A percentile compares a stretch with the other conserved stretches of the same genome.
phyloP scores from a whole-genome alignment of 2,888 invertebrate genomes.

The Electrophaes corylata region DNA sequence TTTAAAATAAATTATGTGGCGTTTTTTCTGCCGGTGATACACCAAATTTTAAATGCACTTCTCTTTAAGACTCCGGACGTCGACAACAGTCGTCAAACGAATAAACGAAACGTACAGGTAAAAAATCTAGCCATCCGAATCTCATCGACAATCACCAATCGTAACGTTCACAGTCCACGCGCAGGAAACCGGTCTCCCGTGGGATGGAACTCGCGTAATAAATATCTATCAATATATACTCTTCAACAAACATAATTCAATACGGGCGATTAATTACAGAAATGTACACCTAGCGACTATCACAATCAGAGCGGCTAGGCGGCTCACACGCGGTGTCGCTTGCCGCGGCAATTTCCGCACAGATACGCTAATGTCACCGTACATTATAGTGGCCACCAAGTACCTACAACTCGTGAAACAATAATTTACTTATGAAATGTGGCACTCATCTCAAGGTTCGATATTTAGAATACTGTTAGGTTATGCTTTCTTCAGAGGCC shows the following conservation, averaged over 20 bases:
- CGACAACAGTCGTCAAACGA: slow-evolving; percentile 63
- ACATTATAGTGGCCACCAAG: no score
- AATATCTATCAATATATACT: slow-evolving; percentile 77
- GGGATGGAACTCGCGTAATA: slow-evolving; percentile 54
- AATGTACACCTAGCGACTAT: slow-evolving; percentile 51
- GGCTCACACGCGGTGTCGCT: neutral
- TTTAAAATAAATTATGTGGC: slow-evolving; percentile 51
- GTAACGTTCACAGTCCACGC: slow-evolving; percentile 30
- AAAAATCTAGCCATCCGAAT: slow-evolving; percentile 47
- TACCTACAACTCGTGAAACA: no score
- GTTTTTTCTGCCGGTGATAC: slow-evolving; percentile 67
- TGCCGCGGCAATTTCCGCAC: no score
- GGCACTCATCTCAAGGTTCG: no score
- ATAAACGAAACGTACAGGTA: slow-evolving; percentile 51
- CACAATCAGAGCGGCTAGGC: neutral
- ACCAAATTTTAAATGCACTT: slow-evolving; percentile 68
- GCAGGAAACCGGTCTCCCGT: neutral
- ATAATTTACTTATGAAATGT: no score
- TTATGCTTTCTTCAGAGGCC: neutral
- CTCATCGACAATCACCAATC: slow-evolving; percentile 34
- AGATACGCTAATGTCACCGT: no score
- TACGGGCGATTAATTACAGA: slow-evolving; percentile 70
- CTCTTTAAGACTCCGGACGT: slow-evolving; percentile 55
- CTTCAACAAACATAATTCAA: slow-evolving; percentile 77
- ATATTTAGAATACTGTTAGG: no score